These are phyloP conservation scores for Drosophila baimaii DNA, from an alignment of 1,140 invertebrate species.

Conservation along the genomic window DNA sequence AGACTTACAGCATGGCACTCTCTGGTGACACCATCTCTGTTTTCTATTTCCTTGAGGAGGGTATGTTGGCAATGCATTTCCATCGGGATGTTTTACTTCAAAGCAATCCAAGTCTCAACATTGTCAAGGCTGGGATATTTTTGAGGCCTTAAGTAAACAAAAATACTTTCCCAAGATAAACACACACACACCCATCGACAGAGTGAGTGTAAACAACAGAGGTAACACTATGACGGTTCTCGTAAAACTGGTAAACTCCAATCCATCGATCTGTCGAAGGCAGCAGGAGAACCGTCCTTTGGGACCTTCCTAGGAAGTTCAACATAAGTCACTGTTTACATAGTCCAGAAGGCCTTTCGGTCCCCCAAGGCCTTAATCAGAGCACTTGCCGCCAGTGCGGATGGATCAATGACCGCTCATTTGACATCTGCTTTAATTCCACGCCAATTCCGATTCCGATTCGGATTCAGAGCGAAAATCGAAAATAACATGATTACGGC, in stretches of 20 bases:
- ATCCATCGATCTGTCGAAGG: conserved; percentile 17
- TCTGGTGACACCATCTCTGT: neutral
- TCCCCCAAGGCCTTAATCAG: conserved; percentile 60
- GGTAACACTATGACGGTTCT: conserved; percentile 6
- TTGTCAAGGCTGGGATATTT: conserved; percentile 46
- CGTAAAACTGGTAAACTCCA: conserved; percentile 22
- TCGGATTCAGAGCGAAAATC: conserved; percentile 49
- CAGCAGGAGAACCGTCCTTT: conserved; percentile 32
- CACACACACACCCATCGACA: conserved; percentile 47
- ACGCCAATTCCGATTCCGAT: conserved; percentile 47
- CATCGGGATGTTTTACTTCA: conserved; percentile 9
- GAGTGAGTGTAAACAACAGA: conserved; percentile 40
- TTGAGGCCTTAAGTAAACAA: conserved; percentile 54
- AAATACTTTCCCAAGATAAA: conserved; percentile 55
- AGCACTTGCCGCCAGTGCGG: conserved; percentile 35
- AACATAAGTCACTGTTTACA: conserved; percentile 62
- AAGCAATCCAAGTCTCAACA: conserved; percentile 29
- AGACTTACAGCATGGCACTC: too few species aligned
- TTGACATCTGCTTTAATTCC: conserved; percentile 73
- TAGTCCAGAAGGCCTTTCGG: conserved; percentile 41
- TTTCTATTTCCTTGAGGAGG: neutral
- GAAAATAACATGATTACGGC: conserved; percentile 48
- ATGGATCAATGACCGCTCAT: conserved; percentile 67
- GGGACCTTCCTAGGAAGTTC: conserved; percentile 50
- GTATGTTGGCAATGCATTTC: neutral